phyloP scores from a whole-genome alignment of 2,797 vertebrate species.

The Chaenodraco wilsoni region DNA sequence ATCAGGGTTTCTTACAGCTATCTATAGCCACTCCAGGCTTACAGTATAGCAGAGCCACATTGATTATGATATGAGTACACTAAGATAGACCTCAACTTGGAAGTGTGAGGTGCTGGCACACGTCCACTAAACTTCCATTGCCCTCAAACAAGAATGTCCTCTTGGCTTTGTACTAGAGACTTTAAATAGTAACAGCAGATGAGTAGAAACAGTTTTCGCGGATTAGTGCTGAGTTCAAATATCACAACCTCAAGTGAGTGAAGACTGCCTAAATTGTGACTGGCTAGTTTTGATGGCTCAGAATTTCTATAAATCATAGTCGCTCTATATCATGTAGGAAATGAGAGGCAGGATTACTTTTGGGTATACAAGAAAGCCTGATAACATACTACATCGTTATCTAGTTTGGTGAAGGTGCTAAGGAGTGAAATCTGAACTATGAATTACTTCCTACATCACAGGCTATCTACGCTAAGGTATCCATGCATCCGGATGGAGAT shows the following conservation, averaged over 20 bases:
- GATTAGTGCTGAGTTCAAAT: constrained; percentile 16
- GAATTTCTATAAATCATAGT: not conserved
- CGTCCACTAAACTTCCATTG: constrained; percentile 43
- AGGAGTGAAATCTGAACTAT: constrained; percentile 1
- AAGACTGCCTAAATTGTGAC: not conserved
- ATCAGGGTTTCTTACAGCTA: constrained; percentile 12
- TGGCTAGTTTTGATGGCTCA: not conserved
- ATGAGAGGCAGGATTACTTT: not conserved
- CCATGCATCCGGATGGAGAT: not conserved
- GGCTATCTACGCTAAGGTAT: no score
- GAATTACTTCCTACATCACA: not conserved
- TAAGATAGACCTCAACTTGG: constrained; percentile 28
- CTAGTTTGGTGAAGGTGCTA: not conserved
- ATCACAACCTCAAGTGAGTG: no score
- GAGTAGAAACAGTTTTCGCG: constrained; percentile 1
- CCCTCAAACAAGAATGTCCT: constrained; percentile 49
- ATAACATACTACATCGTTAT: not conserved
- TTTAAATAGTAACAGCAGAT: constrained; percentile 42
- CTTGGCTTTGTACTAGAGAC: constrained; percentile 15
- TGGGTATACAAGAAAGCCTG: accelerated
- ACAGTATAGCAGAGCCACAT: constrained; percentile 9
- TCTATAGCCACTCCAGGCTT: constrained; percentile 16
- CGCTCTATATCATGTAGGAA: not conserved
- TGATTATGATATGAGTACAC: constrained; percentile 30
- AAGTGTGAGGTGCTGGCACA: constrained; percentile 48